Evolutionary conservation across 2,888 invertebrate genomes (phyloP).

Genomic region (Hylaea fasciaria): DNA sequence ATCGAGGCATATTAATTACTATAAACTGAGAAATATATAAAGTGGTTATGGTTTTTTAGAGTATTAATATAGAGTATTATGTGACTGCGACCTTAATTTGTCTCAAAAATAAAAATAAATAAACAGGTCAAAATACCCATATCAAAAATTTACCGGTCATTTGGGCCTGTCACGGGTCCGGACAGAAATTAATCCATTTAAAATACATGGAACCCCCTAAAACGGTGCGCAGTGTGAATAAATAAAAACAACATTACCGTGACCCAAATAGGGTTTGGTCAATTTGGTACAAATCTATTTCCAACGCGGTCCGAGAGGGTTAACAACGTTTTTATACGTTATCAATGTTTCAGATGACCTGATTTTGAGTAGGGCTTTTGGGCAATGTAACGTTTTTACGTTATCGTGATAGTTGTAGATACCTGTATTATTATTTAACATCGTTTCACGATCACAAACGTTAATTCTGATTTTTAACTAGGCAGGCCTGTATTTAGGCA

Average conservation of each 20-base stretch:
- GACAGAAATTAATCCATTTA: slow-evolving; percentile 70
- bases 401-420: no score
- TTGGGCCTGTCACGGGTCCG: slow-evolving; percentile 59
- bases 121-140: slow-evolving; percentile 46
- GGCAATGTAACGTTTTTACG: background rate
- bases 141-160: slow-evolving; percentile 58
- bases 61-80: no score
- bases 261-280: slow-evolving; percentile 51
- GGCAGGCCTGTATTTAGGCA: no score
- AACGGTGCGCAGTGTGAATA: slow-evolving; percentile 56
- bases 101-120: slow-evolving; percentile 17
- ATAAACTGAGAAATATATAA: no score
- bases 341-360: slow-evolving; percentile 13
- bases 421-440: no score
- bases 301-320: slow-evolving; percentile 15
- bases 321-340: slow-evolving; percentile 3
- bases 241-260: slow-evolving; percentile 52
- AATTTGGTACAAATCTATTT: slow-evolving; percentile 30
- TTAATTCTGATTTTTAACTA: no score
- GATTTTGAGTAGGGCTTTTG: background rate
- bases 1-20: no score
- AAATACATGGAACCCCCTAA: slow-evolving; percentile 61
- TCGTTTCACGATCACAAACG: no score
- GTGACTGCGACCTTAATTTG: slow-evolving; percentile 19
- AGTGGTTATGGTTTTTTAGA: no score